phyloP scores from a whole-genome alignment of 2,888 invertebrate genomes.

The Tiliacea aurago region DNA sequence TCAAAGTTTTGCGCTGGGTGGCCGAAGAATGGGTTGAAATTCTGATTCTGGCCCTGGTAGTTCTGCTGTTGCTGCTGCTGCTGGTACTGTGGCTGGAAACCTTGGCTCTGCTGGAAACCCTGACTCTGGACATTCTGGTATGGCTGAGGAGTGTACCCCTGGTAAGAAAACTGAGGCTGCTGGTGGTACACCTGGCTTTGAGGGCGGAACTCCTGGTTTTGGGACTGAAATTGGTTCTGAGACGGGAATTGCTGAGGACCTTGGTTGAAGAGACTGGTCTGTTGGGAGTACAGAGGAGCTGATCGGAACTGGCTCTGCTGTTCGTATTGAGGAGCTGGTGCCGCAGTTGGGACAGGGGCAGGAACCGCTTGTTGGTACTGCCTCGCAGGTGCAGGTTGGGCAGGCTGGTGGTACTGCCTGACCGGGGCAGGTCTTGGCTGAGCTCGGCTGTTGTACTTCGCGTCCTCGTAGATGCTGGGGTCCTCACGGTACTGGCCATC shows the following conservation, averaged over 20 bases:
- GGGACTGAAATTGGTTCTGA: conserved; percentile 78
- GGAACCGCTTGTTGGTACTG: conserved; percentile 69
- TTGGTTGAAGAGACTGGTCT: conserved; percentile 78
- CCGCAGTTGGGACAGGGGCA: conserved; percentile 61
- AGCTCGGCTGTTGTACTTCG: conserved; percentile 89
- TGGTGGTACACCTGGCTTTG: conserved; percentile 86
- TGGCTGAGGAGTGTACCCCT: conserved; percentile 81
- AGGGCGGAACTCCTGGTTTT: conserved; percentile 71
- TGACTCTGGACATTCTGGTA: conserved; percentile 54
- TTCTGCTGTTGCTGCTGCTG: conserved; percentile 75
- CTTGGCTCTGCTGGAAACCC: conserved; percentile 72
- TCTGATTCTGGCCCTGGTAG: conserved; percentile 80
- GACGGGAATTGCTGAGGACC: conserved; percentile 80
- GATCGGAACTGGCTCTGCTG: conserved; percentile 69
- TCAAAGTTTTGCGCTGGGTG: conserved; percentile 94
- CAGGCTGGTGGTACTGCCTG: conserved; percentile 76
- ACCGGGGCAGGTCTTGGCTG: conserved; percentile 70
- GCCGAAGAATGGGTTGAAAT: conserved; percentile 89
- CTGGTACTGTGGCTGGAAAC: conserved; percentile 74
- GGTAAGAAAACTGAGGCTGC: conserved; percentile 85
- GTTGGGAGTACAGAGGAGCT: conserved; percentile 71
- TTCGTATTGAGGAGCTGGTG: conserved; percentile 67
- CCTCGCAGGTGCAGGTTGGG: conserved; percentile 64
- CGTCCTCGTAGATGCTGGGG: conserved; percentile 94
- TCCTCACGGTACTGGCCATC: conserved; percentile 97